A percentile compares a stretch with the other conserved stretches of the same genome.
phyloP scores from a whole-genome alignment of 1,140 invertebrate species.

The Ephestia elutella region DNA sequence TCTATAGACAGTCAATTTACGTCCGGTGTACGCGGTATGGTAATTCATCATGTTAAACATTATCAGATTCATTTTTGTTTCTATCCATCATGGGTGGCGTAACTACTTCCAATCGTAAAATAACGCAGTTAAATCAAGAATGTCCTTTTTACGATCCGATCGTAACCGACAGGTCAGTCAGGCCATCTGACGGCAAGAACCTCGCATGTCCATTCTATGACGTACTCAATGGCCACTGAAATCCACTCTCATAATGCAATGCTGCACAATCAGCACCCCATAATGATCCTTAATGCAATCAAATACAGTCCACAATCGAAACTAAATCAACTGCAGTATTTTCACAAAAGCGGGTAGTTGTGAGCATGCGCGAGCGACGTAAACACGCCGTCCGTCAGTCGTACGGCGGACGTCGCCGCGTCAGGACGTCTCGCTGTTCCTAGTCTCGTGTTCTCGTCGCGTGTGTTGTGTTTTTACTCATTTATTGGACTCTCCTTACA shows the following conservation, averaged over 20 bases:
- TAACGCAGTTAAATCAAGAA: neutral
- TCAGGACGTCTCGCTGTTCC: constrained; percentile 4
- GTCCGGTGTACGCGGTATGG: too few relatives aligned
- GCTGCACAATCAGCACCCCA: neutral
- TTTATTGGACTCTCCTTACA: neutral
- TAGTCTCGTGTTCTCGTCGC: constrained; percentile 7
- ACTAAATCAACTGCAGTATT: neutral
- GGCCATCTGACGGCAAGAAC: neutral
- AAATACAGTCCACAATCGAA: neutral
- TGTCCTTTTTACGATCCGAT: neutral
- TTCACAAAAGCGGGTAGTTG: constrained; percentile 23
- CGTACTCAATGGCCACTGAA: neutral
- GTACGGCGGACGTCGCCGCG: constrained; percentile 24
- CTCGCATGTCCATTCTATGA: neutral
- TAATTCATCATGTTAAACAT: neutral
- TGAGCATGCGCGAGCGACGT: constrained; percentile 33
- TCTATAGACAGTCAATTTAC: too few relatives aligned
- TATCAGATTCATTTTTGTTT: neutral
- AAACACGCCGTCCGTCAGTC: constrained; percentile 41
- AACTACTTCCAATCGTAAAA: neutral
- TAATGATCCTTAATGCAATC: neutral
- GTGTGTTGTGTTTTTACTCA: constrained; percentile 14
- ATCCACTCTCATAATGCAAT: neutral
- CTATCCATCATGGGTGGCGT: neutral
- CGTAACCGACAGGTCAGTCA: neutral